These are phyloP conservation scores for Galerucella pusilla DNA, from an alignment of 2,888 invertebrate genomes.

Conservation along the genomic window DNA sequence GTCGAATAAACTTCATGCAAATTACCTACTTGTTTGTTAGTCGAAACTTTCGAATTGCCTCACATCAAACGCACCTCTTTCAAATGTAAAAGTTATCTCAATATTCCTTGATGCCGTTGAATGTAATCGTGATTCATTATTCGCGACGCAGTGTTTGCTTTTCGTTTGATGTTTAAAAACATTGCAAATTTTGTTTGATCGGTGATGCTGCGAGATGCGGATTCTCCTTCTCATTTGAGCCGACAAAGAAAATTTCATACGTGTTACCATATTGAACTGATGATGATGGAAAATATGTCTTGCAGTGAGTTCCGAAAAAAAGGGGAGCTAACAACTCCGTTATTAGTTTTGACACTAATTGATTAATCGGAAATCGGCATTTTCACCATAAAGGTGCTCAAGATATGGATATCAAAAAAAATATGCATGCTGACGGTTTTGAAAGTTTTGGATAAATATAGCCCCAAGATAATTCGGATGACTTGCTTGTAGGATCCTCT, in stretches of 20 bases:
- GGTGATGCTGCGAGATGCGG: background rate
- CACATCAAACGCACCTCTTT: background rate
- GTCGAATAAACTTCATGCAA: background rate
- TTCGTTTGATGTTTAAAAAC: background rate
- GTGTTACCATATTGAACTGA: no score
- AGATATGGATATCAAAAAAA: no score
- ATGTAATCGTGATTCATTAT: slow-evolving; percentile 1
- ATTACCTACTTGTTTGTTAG: slow-evolving; percentile 3
- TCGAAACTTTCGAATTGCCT: background rate
- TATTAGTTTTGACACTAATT: no score
- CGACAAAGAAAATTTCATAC: background rate
- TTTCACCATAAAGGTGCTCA: no score
- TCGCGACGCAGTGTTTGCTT: background rate
- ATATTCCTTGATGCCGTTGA: background rate
- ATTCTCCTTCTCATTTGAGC: background rate
- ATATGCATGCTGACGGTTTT: no score
- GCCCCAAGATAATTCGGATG: no score
- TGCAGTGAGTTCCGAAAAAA: no score
- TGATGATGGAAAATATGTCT: no score
- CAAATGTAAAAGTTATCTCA: slow-evolving; percentile 3
- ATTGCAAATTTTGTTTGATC: background rate
- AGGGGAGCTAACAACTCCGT: no score
- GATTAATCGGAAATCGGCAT: no score
- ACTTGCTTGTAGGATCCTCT: no score
- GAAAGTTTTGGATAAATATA: no score